Conservation (phyloP, 2,113 vertebrate species). For the Bothrops jararaca region DNA sequence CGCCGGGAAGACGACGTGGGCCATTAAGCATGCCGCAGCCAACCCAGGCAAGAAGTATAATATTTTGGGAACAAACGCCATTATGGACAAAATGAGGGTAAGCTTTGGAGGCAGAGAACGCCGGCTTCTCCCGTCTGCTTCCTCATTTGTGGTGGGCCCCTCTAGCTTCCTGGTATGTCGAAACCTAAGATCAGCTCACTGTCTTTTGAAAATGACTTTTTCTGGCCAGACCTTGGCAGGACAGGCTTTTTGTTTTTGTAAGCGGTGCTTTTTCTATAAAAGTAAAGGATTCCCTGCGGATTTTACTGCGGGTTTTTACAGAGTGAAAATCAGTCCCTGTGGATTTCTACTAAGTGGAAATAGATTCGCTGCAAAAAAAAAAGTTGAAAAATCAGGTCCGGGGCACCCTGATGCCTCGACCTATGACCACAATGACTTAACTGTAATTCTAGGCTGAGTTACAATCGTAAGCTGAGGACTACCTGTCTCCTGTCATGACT, state of each 20-base stretch:
- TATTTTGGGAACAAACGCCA: conserved; percentile 90
- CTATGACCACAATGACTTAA: not conserved
- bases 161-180: not conserved
- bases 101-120: not conserved
- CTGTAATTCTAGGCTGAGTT: not conserved
- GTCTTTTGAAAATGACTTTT: not conserved
- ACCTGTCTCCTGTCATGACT: not conserved
- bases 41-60: conserved; percentile 89
- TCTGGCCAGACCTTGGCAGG: not conserved
- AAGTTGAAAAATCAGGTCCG: not conserved
- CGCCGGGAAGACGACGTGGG: conserved; percentile 90
- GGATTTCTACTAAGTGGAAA: too few species aligned
- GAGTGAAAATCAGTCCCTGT: too few species aligned
- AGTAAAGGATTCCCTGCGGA: not conserved
- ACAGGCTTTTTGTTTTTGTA: not conserved
- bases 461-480: not conserved
- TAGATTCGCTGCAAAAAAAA: not conserved
- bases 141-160: not conserved
- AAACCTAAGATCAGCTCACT: not conserved
- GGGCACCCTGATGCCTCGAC: not conserved
- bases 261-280: not conserved
- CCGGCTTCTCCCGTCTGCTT: not conserved
- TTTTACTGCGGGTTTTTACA: too few species aligned
- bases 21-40: conserved; percentile 77
- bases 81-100: conserved; percentile 96